These are phyloP conservation scores for Diloba caeruleocephala DNA, from an alignment of 2,888 invertebrate species.

Conservation along the genomic window DNA sequence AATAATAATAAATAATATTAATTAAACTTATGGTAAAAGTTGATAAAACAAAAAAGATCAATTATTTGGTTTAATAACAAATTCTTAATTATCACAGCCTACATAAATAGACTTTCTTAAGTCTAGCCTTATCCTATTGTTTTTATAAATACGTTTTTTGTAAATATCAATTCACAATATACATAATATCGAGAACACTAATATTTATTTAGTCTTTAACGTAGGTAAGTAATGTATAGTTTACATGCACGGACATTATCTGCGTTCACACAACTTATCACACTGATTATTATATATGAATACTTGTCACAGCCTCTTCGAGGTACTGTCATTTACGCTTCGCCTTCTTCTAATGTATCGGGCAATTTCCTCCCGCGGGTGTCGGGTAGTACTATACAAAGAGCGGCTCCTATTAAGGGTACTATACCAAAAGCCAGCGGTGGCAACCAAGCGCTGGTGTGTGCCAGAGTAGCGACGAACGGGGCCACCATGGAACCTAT, in stretches of 20 bases:
- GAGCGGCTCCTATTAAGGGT: constrained; percentile 91
- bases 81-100: constrained; percentile 76
- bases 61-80: constrained; percentile 38
- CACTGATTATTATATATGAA: constrained; percentile 40
- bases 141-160: constrained; percentile 29
- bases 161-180: constrained; percentile 23
- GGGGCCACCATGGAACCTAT: constrained; percentile 96
- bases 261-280: constrained; percentile 20
- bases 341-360: constrained; percentile 94
- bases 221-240: constrained; percentile 23
- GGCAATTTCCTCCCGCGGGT: constrained; percentile 93
- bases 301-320: constrained; percentile 47
- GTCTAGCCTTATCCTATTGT: constrained; percentile 36
- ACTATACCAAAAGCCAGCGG: constrained; percentile 92
- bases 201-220: constrained; percentile 35
- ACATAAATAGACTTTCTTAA: constrained; percentile 62
- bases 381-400: constrained; percentile 93
- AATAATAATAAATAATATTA: too few species aligned
- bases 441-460: constrained; percentile 90
- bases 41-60: constrained; percentile 21
- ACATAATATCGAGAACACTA: constrained; percentile 22
- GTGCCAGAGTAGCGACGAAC: constrained; percentile 92
- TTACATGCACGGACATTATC: constrained; percentile 29
- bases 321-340: constrained; percentile 73
- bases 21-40: constrained; percentile 28